phyloP scores from a whole-genome alignment of 2,888 invertebrate genomes.

The Cheilosia soror region DNA sequence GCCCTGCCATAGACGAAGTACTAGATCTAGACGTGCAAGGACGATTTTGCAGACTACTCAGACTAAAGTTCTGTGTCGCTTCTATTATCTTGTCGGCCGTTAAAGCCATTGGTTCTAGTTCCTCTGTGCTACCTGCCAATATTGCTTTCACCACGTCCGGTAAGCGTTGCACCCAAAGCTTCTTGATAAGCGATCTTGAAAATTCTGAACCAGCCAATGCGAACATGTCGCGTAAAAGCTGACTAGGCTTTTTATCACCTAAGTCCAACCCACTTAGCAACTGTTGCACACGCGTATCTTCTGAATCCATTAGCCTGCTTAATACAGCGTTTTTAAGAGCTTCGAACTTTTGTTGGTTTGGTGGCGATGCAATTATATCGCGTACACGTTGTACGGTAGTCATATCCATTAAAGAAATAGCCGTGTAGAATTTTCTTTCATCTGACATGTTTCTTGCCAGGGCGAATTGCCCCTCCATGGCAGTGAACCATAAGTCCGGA shows the following conservation, averaged over 20 bases:
- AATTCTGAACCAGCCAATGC: conserved; percentile 59
- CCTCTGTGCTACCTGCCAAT: conserved; percentile 25
- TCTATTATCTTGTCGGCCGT: conserved; percentile 52
- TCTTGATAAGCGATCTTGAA: conserved; percentile 1
- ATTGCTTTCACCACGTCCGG: conserved; percentile 52
- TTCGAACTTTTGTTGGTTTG: background rate
- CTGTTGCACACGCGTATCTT: conserved; percentile 1
- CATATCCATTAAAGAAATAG: conserved; percentile 5
- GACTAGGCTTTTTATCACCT: background rate
- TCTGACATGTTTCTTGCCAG: conserved; percentile 9
- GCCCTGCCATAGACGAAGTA: background rate
- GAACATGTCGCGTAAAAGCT: conserved; percentile 74
- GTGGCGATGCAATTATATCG: background rate
- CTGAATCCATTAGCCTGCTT: conserved; percentile 15
- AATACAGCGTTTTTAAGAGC: background rate
- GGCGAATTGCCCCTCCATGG: conserved; percentile 13
- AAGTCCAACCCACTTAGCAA: background rate
- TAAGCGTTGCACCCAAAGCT: conserved; percentile 46
- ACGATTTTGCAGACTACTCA: background rate
- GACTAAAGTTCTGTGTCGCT: conserved; percentile 7
- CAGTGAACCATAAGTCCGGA: conserved; percentile 23
- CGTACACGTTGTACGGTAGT: conserved; percentile 3
- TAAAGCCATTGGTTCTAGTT: conserved; percentile 24
- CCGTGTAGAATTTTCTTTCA: background rate
- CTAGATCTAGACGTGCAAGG: background rate